These are phyloP conservation scores for Nyctibius grandis DNA, from an alignment of 2,797 vertebrate species.

Conservation along the genomic window DNA sequence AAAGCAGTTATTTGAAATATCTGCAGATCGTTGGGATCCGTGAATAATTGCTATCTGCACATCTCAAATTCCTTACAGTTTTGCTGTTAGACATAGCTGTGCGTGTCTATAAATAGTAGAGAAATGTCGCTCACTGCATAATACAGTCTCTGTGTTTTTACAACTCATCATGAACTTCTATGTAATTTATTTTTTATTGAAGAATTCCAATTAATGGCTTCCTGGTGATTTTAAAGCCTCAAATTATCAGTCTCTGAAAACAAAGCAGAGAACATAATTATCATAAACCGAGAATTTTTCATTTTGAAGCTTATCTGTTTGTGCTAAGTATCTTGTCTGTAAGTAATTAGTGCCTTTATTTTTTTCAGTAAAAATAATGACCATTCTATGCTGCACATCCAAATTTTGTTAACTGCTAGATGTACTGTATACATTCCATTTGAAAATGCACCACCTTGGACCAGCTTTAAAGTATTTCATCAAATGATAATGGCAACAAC, in stretches of 20 bases:
- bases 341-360: constrained; percentile 86
- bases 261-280: constrained; percentile 87
- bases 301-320: constrained; percentile 88
- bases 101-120: constrained; percentile 76
- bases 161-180: constrained; percentile 84
- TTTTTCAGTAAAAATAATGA: constrained; percentile 84
- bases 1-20: constrained; percentile 76
- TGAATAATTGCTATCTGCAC: constrained; percentile 75
- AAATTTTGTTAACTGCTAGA: constrained; percentile 81
- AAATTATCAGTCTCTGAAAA: constrained; percentile 88
- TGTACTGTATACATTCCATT: constrained; percentile 75
- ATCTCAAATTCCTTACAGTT: constrained; percentile 75
- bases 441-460: constrained; percentile 78
- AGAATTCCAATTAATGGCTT: constrained; percentile 89
- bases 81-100: constrained; percentile 72
- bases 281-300: constrained; percentile 86
- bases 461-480: constrained; percentile 77
- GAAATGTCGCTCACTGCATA: constrained; percentile 77
- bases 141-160: constrained; percentile 82
- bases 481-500: constrained; percentile 75
- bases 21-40: constrained; percentile 62
- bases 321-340: constrained; percentile 87
- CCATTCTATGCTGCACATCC: constrained; percentile 78
- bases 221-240: constrained; percentile 88
- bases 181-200: constrained; percentile 88